Percentiles rank a stretch among this genome's conserved stretches.
Conservation (phyloP, 2,888 invertebrate genomes). For the Drosophila fulvimacula region DNA sequence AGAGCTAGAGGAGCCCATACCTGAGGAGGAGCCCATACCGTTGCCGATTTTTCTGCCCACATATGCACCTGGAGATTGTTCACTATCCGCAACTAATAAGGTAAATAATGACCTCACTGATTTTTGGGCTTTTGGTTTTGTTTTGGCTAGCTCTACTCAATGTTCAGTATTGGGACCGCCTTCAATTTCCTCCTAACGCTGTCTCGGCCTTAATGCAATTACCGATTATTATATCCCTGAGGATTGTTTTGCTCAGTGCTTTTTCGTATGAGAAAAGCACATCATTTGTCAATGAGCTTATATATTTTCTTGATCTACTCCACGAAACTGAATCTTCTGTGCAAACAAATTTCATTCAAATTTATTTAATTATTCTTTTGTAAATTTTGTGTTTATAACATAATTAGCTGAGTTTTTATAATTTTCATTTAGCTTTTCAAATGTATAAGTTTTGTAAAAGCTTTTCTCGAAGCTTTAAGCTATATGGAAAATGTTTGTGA, state of each 20-base stretch:
- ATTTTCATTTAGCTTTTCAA: no score
- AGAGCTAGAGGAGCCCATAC: background rate
- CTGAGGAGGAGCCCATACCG: background rate
- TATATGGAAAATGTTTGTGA: no score
- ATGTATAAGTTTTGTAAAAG: no score
- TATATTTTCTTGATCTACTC: no score
- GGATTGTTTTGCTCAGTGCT: constrained; percentile 23
- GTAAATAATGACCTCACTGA: background rate
- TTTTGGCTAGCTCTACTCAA: constrained; percentile 1
- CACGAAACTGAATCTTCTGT: no score
- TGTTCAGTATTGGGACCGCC: constrained; percentile 13
- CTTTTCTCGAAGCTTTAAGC: no score
- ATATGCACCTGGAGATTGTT: background rate
- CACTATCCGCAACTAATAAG: background rate
- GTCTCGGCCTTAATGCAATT: constrained; percentile 10
- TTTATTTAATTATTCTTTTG: no score
- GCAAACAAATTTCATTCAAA: no score
- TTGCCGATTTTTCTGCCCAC: background rate
- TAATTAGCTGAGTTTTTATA: no score
- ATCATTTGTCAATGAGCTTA: no score
- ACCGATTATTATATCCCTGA: constrained; percentile 14
- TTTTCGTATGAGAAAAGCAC: constrained; percentile 30
- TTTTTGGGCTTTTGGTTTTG: constrained; percentile 33
- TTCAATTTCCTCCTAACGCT: constrained; percentile 2
- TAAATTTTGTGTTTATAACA: no score